A percentile compares a stretch with the other conserved stretches of the same genome.
phyloP scores from a whole-genome alignment of 2,797 vertebrate genomes.

The Lates japonicus region DNA sequence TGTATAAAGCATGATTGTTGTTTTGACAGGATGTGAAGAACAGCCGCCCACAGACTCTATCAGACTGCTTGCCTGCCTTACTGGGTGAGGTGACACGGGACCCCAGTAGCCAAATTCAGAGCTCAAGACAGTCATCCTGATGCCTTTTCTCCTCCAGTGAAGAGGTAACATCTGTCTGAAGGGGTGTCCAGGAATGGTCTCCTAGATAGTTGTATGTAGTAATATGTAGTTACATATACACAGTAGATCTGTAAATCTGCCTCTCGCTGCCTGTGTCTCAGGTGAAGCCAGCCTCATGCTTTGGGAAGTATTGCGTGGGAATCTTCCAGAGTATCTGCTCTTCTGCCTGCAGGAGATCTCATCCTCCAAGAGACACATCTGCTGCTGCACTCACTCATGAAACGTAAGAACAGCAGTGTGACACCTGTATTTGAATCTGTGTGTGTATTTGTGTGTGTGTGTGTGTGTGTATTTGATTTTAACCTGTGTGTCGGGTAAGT shows the following conservation, averaged over 20 bases:
- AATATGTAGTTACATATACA: not conserved
- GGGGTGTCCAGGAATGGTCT: too few species aligned
- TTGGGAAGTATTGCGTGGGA: conserved; percentile 97
- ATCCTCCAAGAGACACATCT: conserved; percentile 97
- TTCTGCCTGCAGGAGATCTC: conserved; percentile 99
- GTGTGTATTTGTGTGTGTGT: too few species aligned
- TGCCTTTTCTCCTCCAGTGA: conserved; percentile 97
- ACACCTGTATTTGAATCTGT: accelerated
- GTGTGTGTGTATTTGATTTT: conserved; percentile 15
- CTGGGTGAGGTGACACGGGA: conserved; percentile 98
- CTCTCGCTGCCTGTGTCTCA: conserved; percentile 13
- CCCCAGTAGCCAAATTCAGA: conserved; percentile 96
- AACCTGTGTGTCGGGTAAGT: conserved; percentile 52
- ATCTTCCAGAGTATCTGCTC: conserved; percentile 97
- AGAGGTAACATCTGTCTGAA: conserved; percentile 83
- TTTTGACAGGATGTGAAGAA: conserved; percentile 93
- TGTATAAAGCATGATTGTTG: not conserved
- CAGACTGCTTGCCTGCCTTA: conserved; percentile 94
- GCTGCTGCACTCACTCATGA: conserved; percentile 98
- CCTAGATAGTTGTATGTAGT: too few species aligned
- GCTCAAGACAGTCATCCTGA: conserved; percentile 98
- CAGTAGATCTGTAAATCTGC: not conserved
- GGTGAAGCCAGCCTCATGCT: conserved; percentile 97
- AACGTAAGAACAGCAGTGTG: conserved; percentile 78
- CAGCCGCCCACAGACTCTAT: conserved; percentile 98